Evolutionary conservation across 2,888 invertebrate genomes (phyloP).

Genomic region (Odontocerum albicorne): DNA sequence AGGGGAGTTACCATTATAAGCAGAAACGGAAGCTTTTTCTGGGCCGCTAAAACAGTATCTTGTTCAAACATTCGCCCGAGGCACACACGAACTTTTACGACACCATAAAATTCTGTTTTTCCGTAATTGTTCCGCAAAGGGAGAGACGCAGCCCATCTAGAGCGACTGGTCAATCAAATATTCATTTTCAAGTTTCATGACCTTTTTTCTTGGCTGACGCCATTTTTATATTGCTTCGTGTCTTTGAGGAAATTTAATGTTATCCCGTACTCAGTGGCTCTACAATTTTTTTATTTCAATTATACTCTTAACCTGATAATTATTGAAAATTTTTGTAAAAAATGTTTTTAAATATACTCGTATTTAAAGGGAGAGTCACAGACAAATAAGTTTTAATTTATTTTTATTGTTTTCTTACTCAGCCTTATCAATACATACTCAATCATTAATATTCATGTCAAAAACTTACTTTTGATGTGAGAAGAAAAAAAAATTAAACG

Average conservation of each 20-base stretch:
- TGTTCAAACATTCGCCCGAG: slow-evolving; percentile 10
- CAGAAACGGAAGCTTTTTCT: neutral
- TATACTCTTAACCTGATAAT: too few species aligned
- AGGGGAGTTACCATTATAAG: neutral
- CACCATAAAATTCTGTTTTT: slow-evolving; percentile 27
- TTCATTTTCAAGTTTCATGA: slow-evolving; percentile 16
- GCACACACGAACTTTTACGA: slow-evolving; percentile 27
- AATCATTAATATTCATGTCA: too few species aligned
- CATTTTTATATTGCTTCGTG: slow-evolving; percentile 11
- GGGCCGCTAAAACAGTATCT: neutral
- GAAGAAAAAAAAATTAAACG: too few species aligned
- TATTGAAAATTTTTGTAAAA: too few species aligned
- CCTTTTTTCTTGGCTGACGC: neutral
- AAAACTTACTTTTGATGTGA: too few species aligned
- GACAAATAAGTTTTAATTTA: too few species aligned
- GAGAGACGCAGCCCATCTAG: slow-evolving; percentile 15
- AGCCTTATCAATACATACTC: too few species aligned
- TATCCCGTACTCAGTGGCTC: too few species aligned
- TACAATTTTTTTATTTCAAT: too few species aligned
- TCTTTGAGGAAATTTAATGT: slow-evolving; percentile 3
- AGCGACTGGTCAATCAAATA: slow-evolving; percentile 22
- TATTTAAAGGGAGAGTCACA: too few species aligned
- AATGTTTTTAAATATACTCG: too few species aligned
- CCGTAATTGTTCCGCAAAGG: slow-evolving; percentile 28
- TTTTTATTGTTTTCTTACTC: too few species aligned